Base-by-base conservation (phyloP, 2,797 vertebrate species). In the Enteromius trimaculatus region DNA sequence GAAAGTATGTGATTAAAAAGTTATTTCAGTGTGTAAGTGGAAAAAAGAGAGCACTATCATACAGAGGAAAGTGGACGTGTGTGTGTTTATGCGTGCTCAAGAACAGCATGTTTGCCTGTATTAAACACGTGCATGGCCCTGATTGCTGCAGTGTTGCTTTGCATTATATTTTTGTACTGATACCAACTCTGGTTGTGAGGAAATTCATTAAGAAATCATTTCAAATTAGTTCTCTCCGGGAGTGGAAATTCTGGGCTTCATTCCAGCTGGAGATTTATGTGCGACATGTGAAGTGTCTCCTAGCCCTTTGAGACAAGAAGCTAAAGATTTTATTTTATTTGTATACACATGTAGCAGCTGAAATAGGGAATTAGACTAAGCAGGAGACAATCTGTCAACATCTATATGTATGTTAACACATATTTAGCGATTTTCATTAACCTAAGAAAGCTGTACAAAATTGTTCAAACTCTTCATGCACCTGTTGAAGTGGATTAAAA, bases 201-300 rank as follows among this genome's bases (percentile, higher is more conserved):
- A 86, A 83, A 86, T 86, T 86, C 84, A 86, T 88, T 87, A 84
- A 78, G 81, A 86, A 85, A 81, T 86, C 49, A 71, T 85, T 87
- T 71, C 79, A 80, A 70, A 71, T 34, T 64, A 47, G 2, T 76
- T 78, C 76, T 77, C 82, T 58, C 75, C 11, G 26, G 29, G 39
- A 81, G 79, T 47, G 39, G 14, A 64, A 70, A 79, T 55, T 80
- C 83, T 83, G 86, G 86, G 87, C 77, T 69, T 44, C 9, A n/a
- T 75, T 85, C 85, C 84, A 88, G 84, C 47, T 60, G 14, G 60
- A 66, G 39, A 87, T 85, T 82, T 84, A 84, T 71, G 58, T 39
- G 66, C 9, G 49, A 78, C 29, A 42, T 26, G 23, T 79, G 72
- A 64, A 64, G 60, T 14, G 14, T 80, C 64, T 75, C 37, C 23